These are phyloP conservation scores for Planococcus citri DNA, from an alignment of 1,140 invertebrate genomes.

Conservation along the genomic window DNA sequence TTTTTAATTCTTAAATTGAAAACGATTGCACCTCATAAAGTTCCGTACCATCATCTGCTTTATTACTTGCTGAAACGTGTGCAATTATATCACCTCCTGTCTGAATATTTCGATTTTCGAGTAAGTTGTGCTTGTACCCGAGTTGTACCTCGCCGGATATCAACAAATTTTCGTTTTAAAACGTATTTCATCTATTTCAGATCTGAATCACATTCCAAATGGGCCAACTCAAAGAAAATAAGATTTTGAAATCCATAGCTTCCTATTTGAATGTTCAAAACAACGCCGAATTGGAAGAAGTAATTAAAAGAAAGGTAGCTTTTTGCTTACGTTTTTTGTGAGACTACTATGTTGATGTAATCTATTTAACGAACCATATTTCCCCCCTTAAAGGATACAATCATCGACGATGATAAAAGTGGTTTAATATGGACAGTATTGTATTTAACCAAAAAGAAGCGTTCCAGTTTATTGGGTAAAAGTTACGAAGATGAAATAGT, in stretches of 20 bases:
- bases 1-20: too few relatives aligned
- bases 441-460: neutral
- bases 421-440: neutral
- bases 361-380: too few relatives aligned
- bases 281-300: neutral
- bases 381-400: neutral
- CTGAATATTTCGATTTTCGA: too few relatives aligned
- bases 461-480: neutral
- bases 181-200: too few relatives aligned
- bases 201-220: neutral
- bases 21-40: too few relatives aligned
- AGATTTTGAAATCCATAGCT: neutral
- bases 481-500: conserved; percentile 8
- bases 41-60: too few relatives aligned
- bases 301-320: neutral
- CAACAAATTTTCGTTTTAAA: too few relatives aligned
- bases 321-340: neutral
- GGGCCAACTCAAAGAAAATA: conserved; percentile 4
- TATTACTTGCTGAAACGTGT: too few relatives aligned
- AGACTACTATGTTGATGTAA: neutral
- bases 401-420: neutral
- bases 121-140: too few relatives aligned
- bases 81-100: too few relatives aligned
- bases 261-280: neutral
- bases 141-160: too few relatives aligned